Conservation (phyloP, 2,888 invertebrate species). For the Drosophila peninsularis region DNA sequence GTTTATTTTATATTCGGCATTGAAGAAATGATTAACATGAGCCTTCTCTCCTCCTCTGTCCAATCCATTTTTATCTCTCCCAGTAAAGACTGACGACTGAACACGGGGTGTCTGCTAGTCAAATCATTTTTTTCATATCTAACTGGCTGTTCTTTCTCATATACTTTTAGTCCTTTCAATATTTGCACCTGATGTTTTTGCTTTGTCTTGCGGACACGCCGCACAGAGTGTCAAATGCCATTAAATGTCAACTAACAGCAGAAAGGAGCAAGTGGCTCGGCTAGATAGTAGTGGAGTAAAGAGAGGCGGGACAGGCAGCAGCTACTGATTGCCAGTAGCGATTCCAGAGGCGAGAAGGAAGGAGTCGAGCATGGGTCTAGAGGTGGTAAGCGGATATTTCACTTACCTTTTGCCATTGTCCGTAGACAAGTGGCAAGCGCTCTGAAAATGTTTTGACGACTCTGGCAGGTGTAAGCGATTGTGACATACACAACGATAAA, state of each 20-base stretch:
- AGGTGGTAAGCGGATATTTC: conserved; percentile 55
- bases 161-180: too few species aligned
- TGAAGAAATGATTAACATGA: too few species aligned
- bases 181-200: conserved; percentile 54
- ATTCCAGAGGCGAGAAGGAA: background rate
- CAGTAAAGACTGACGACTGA: too few species aligned
- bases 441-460: conserved; percentile 63
- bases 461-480: conserved; percentile 60
- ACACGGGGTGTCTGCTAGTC: too few species aligned
- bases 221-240: conserved; percentile 70
- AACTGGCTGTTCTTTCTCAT: too few species aligned
- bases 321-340: conserved; percentile 65
- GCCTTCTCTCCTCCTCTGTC: too few species aligned
- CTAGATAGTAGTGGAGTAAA: conserved; percentile 25
- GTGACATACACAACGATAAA: conserved; percentile 32
- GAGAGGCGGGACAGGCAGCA: conserved; percentile 20
- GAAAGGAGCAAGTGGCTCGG: conserved; percentile 44
- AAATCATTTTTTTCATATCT: too few species aligned
- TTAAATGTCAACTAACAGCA: conserved; percentile 73
- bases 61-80: too few species aligned
- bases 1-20: too few species aligned
- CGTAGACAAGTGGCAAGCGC: conserved; percentile 65
- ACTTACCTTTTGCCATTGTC: conserved; percentile 57
- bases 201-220: conserved; percentile 54
- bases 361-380: conserved; percentile 5